Conservation (phyloP, 2,113 vertebrate genomes). For the Candoia aspera region DNA sequence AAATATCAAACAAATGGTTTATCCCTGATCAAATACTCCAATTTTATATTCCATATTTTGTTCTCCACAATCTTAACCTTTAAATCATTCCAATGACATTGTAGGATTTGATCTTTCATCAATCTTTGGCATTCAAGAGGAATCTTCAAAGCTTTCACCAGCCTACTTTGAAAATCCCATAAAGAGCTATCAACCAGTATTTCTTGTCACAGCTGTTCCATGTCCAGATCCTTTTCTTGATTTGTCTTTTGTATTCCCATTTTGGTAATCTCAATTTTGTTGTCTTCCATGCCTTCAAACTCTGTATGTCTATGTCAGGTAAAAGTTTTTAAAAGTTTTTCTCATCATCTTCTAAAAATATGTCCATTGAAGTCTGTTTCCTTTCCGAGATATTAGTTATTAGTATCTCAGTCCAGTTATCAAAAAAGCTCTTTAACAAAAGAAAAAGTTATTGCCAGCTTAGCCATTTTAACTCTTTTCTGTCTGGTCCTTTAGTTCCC, state of each 20-base stretch:
- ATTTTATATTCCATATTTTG: neutral
- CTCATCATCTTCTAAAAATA: neutral
- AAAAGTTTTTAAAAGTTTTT: neutral
- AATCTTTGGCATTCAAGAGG: neutral
- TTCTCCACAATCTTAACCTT: neutral
- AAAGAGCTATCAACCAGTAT: neutral
- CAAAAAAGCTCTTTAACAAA: neutral
- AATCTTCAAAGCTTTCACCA: neutral
- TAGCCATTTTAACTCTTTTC: neutral
- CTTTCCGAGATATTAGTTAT: neutral
- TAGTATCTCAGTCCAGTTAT: neutral
- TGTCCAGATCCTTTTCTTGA: neutral
- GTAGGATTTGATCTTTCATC: neutral
- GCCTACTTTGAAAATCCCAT: neutral
- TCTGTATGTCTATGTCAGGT: neutral
- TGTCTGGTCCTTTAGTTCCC: neutral
- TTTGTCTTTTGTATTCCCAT: neutral
- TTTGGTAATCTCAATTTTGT: neutral
- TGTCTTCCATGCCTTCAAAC: neutral
- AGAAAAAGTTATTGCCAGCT: neutral
- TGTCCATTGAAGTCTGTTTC: neutral
- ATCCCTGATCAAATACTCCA: neutral
- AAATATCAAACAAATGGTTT: neutral
- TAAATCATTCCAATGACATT: neutral
- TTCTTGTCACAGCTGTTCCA: neutral